Evolutionary conservation across 2,797 vertebrate genomes (phyloP), one percentile per base, ranked within the genome.

Genomic region (Ispidina lecontei): DNA sequence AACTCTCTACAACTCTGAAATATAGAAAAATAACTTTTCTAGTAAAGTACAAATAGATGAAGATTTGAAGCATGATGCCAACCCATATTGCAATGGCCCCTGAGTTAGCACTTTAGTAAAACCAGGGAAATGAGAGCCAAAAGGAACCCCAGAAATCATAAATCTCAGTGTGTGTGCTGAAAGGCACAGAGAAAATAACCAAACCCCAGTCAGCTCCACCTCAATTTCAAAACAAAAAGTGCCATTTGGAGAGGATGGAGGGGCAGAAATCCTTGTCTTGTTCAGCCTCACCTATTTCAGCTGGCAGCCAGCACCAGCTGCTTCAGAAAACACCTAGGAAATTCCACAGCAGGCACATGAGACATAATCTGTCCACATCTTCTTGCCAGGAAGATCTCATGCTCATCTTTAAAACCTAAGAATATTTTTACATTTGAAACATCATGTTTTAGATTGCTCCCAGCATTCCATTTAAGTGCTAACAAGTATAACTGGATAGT

Each of bases 291-390:
- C 60, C 55, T 89, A 51, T 77, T 93, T 94, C 84, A 91, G 35
- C 87, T 59, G 70, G 79, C 79, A 94, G 84, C 43, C 62, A 93
- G 75, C 7, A 8, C 69, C 87, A 95, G 84, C 78, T 93, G 87
- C 92, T 91, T 91, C n/a, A 4, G 60, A 87, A 87, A 91, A 87
- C 28, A 69, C 31, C 28, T 69, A 86, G 70, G 87, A 95, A 92
- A 95, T 94, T 95, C 93, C 92, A 91, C 47, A 88, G 79, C 67
- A 88, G 20, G 87, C 91, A 94, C 70, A 94, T 81, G 79, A 55
- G 58, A 28, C 26, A 88, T 92, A 92, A 92, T 92, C 89, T 92
- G 67, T 92, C 82, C 64, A 44, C 19, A 33, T 84, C 35, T 76
- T 41, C 60, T 91, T 96, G 88, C 84, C 84, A 91, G 78, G 75